A percentile compares a stretch with the other conserved stretches of the same genome.
These are phyloP conservation scores for Drosophila miranda DNA, from an alignment of 1,140 invertebrate species.

Conservation along the genomic window DNA sequence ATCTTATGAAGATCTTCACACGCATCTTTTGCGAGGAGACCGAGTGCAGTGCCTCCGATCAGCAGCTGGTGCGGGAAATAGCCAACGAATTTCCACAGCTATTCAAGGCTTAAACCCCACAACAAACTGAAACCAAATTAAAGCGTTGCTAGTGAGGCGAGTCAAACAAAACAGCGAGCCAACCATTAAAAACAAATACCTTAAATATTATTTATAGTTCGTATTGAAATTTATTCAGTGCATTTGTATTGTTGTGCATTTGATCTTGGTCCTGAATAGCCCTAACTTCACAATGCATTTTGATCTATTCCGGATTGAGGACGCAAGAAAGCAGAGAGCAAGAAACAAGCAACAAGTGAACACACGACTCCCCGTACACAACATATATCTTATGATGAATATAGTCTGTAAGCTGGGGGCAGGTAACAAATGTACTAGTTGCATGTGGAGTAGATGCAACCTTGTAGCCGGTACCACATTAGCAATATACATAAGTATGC, in stretches of 20 bases:
- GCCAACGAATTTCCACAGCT: conserved; percentile 92
- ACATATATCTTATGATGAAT: conserved; percentile 52
- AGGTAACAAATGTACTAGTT: conserved; percentile 35
- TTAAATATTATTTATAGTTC: conserved; percentile 16
- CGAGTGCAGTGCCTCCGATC: conserved; percentile 87
- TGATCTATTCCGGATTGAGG: conserved; percentile 2
- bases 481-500: conserved; percentile 6
- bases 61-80: conserved; percentile 89
- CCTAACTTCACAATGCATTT: conserved; percentile 3
- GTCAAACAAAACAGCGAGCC: conserved; percentile 48
- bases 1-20: conserved; percentile 91
- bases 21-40: conserved; percentile 92
- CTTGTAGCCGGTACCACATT: conserved; percentile 25
- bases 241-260: conserved; percentile 41
- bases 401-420: conserved; percentile 34
- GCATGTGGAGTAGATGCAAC: conserved; percentile 42
- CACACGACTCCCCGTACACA: conserved; percentile 33
- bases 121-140: conserved; percentile 50
- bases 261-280: conserved; percentile 23
- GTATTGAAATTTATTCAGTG: conserved; percentile 40
- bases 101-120: conserved; percentile 85
- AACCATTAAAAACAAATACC: conserved; percentile 29
- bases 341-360: not conserved
- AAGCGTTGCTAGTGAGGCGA: conserved; percentile 76
- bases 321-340: not conserved